phyloP scores from a whole-genome alignment of 2,113 vertebrate species.

The Ictalurus furcatus region DNA sequence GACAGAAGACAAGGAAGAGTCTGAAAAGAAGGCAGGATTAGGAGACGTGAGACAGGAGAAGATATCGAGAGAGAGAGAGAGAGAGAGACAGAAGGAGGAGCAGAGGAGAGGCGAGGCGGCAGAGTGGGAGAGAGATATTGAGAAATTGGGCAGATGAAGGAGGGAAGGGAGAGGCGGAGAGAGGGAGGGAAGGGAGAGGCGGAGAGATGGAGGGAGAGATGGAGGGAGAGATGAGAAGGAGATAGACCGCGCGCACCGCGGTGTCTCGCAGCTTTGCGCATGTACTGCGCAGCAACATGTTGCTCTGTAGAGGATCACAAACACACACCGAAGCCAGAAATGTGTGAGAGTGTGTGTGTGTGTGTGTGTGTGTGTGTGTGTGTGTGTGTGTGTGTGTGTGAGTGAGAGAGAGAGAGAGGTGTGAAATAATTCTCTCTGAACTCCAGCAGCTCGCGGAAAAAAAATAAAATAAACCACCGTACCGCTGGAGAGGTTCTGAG shows the following conservation, averaged over 20 bases:
- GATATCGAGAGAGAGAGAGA: neutral
- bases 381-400: neutral
- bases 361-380: neutral
- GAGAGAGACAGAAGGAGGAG: neutral
- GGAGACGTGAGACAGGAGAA: neutral
- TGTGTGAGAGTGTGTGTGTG: neutral
- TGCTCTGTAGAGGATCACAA: neutral
- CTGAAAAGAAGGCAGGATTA: neutral
- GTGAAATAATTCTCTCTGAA: slow-evolving; percentile 5
- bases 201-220: neutral
- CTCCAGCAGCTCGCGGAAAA: neutral
- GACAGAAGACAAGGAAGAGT: neutral
- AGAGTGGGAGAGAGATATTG: neutral
- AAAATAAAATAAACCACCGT: neutral
- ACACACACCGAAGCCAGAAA: neutral
- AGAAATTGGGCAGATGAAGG: too few relatives aligned
- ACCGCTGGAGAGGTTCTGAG: neutral
- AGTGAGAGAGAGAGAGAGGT: neutral
- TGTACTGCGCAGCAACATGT: slow-evolving; percentile 22
- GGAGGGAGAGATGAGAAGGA: neutral
- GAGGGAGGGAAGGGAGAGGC: neutral
- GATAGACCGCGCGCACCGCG: neutral
- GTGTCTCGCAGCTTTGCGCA: slow-evolving; percentile 1
- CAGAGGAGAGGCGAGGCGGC: neutral
- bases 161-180: neutral